Evolutionary conservation across 1,140 invertebrate genomes (phyloP).

Genomic region (Drosophila pseudoananassae): DNA sequence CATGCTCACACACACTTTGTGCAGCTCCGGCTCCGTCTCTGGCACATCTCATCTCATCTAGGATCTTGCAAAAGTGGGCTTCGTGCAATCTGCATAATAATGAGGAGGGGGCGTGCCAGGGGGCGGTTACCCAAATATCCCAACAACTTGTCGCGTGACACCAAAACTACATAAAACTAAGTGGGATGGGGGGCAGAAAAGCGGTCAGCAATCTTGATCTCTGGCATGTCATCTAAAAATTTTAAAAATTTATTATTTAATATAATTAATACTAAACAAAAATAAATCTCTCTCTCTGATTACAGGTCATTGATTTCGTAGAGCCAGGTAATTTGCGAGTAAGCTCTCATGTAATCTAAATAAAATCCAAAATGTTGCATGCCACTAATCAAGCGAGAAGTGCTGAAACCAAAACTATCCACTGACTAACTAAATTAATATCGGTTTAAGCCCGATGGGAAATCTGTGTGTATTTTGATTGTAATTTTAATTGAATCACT

Average conservation of each 20-base stretch:
- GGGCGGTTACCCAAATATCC: constrained; percentile 36
- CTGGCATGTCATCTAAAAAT: background rate
- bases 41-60: constrained; percentile 7
- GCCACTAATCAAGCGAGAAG: constrained; percentile 20
- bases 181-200: background rate
- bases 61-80: constrained; percentile 56
- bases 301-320: constrained; percentile 21
- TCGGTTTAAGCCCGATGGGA: constrained; percentile 9
- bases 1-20: constrained; percentile 33
- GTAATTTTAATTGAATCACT: constrained; percentile 19
- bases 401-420: constrained; percentile 9
- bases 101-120: constrained; percentile 20
- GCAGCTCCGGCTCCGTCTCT: background rate
- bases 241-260: too few relatives aligned
- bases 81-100: constrained; percentile 77
- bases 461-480: constrained; percentile 12
- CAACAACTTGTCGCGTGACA: constrained; percentile 49
- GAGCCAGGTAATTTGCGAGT: constrained; percentile 23
- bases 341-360: constrained; percentile 8
- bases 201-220: background rate
- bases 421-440: constrained; percentile 10
- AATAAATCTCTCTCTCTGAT: constrained; percentile 1
- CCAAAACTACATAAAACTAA: constrained; percentile 36
- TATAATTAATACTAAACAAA: too few relatives aligned
- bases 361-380: constrained; percentile 29